Percentiles rank a stretch among this genome's conserved stretches.
Conservation (phyloP, 1,140 invertebrate genomes). For the Planococcus citri region DNA sequence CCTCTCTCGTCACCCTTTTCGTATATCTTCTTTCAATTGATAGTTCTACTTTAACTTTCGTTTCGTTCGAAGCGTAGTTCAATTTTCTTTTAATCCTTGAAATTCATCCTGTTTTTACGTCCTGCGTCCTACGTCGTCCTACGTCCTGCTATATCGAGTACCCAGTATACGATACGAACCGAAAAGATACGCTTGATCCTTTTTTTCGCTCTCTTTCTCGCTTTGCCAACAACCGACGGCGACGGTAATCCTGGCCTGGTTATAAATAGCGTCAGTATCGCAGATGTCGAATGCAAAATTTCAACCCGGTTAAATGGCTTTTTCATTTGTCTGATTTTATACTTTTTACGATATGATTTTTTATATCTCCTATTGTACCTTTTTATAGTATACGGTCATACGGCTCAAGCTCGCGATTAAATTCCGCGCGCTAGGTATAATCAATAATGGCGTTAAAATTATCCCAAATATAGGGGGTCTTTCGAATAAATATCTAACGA, state of each 20-base stretch:
- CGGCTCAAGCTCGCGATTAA: too few relatives aligned
- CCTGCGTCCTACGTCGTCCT: not conserved
- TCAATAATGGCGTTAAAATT: too few relatives aligned
- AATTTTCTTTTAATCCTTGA: constrained; percentile 18
- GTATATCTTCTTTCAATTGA: not conserved
- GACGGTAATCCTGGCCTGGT: constrained; percentile 10
- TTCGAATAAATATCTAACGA: too few relatives aligned
- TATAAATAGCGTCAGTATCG: constrained; percentile 7
- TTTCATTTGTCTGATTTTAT: not conserved
- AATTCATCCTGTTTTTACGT: not conserved
- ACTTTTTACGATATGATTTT: not conserved
- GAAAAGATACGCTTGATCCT: not conserved
- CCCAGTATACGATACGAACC: not conserved
- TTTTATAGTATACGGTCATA: too few relatives aligned
- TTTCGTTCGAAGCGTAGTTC: constrained; percentile 4
- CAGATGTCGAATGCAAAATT: constrained; percentile 1
- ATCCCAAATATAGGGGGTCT: too few relatives aligned
- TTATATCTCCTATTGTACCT: too few relatives aligned
- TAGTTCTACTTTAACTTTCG: constrained; percentile 18
- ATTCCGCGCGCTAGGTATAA: too few relatives aligned
- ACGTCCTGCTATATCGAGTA: too few relatives aligned
- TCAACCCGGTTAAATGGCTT: not conserved
- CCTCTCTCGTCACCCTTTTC: not conserved
- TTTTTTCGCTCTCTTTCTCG: not conserved
- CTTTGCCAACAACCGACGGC: too few relatives aligned